Base-by-base conservation (phyloP, 23 tunicate genomes). In the Phallusia fumigata region DNA sequence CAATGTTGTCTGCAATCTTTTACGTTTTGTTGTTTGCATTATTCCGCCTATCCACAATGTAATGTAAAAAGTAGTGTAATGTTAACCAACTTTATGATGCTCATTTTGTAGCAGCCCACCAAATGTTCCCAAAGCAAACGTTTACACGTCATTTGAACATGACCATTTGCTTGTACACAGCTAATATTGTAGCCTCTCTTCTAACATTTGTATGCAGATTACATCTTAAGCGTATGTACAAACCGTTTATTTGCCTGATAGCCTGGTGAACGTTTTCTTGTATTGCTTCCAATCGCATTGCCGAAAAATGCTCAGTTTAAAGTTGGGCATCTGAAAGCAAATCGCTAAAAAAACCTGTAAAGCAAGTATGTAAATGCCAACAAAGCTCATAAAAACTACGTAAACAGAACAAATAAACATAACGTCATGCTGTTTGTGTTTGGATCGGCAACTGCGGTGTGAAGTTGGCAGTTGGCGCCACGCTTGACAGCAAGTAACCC, bases 251-350 rank as follows among this genome's bases (percentile, higher is more conserved):
- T 24, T 58, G 69, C 13, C 69, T 58, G 13, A 21, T 58, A 3
- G 69, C 69, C 15, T 58, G 69, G 69, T 58, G 69, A 58, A 58
- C 69, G 69, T 58, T 58, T 58, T 5, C 28, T 58, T 58, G 26
- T 40, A 3, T 58, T 58, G 5, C 16, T 58, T 58, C 28, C 69
- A 22, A 24, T 24, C 28, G 16, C 26, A 16, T 24, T 24, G 69
- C 28, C 5, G 69, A 58, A 24, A 58, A 58, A 58, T 21, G 26
- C 69, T 21, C 69, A 24, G 47, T 40, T 40, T 40, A 3, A 40
- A 10, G 47, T 40, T 40, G 47, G 5, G 47, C 47, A 40, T 40
- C 47, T 40, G 10, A 40, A 40, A 40, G 47, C 47, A 40, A 40
- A n/a, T n/a, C n/a, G n/a, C n/a, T n/a, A n/a, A n/a, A n/a, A n/a